Conservation (phyloP, 2,888 invertebrate genomes). For the Ectobius pallidus region DNA sequence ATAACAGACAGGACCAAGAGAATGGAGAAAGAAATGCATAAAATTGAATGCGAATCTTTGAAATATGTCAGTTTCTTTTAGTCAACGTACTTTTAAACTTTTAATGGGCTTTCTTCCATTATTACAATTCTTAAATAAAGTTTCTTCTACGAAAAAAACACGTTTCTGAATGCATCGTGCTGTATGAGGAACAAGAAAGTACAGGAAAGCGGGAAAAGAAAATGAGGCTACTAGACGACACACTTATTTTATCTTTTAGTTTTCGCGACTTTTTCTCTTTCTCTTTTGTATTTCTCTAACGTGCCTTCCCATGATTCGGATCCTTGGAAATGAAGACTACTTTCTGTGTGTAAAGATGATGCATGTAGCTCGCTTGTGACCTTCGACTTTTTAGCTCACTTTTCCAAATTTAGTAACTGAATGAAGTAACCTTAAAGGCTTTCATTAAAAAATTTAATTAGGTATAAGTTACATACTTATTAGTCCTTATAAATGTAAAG, state of each 20-base stretch:
- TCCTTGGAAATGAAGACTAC: too few species aligned
- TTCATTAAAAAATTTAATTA: too few species aligned
- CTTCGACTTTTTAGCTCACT: too few species aligned
- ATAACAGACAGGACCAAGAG: not conserved
- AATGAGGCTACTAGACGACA: not conserved
- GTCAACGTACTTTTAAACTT: conserved; percentile 23
- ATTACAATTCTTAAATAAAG: conserved; percentile 24
- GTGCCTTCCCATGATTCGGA: too few species aligned
- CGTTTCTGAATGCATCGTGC: conserved; percentile 28
- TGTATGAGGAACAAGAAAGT: not conserved
- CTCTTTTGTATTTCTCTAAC: not conserved
- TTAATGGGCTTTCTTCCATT: conserved; percentile 41
- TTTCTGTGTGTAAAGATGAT: too few species aligned
- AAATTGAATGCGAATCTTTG: conserved; percentile 18
- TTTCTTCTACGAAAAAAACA: conserved; percentile 4
- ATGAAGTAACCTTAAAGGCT: too few species aligned
- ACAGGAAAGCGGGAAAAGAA: not conserved
- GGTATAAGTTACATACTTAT: too few species aligned
- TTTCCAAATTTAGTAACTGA: too few species aligned
- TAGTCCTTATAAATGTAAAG: too few species aligned
- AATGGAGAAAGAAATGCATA: too few species aligned
- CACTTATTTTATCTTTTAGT: conserved; percentile 2
- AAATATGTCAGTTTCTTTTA: conserved; percentile 23
- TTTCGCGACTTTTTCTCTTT: not conserved
- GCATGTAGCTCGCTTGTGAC: too few species aligned